A percentile compares a stretch with the other conserved stretches of the same genome.
Evolutionary conservation across 2,888 invertebrate species (phyloP).

Genomic region (Tenthredo amoena): DNA sequence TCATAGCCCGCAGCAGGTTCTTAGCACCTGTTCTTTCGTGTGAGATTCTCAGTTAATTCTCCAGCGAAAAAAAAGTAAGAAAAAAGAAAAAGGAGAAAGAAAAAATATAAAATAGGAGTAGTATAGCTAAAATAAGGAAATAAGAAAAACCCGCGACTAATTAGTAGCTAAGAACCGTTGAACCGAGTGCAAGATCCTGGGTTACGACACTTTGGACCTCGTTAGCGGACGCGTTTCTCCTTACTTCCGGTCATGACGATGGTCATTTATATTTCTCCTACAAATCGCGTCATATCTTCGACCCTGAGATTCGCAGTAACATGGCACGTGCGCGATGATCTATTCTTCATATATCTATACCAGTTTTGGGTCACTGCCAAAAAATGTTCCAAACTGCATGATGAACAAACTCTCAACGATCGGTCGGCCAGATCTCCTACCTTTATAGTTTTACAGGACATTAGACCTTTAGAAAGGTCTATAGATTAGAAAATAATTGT

Average conservation of each 20-base stretch:
- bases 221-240: constrained; percentile 22
- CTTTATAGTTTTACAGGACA: neutral
- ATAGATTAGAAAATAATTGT: neutral
- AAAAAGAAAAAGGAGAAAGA: neutral
- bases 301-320: constrained; percentile 32
- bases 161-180: constrained; percentile 23
- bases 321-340: constrained; percentile 27
- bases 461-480: too few species aligned
- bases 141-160: constrained; percentile 20
- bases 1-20: neutral
- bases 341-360: neutral
- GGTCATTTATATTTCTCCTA: constrained; percentile 14
- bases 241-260: constrained; percentile 24
- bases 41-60: neutral
- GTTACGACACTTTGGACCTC: constrained; percentile 24
- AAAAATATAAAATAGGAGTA: neutral
- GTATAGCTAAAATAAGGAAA: neutral
- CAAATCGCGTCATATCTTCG: constrained; percentile 30
- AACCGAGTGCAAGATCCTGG: constrained; percentile 37
- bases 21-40: neutral
- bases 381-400: constrained; percentile 8
- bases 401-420: neutral
- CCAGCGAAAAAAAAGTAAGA: neutral
- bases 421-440: neutral
- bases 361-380: neutral